Conservation (phyloP, 2,797 vertebrate species). For the Clarias pachynema region DNA sequence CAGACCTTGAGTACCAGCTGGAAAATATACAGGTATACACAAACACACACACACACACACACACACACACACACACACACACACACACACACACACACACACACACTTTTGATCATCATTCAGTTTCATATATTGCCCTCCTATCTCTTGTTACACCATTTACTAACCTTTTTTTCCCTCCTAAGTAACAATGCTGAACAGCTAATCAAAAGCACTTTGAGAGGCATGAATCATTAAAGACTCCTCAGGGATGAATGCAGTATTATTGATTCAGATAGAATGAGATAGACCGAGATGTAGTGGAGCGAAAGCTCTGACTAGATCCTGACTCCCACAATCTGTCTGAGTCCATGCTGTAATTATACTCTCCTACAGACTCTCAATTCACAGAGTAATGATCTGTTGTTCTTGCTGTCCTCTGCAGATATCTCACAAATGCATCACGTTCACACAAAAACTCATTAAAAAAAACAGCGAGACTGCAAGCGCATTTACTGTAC, state of each 20-base stretch:
- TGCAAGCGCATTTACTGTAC: background rate
- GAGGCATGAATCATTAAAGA: slow-evolving; percentile 31
- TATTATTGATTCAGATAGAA: slow-evolving; percentile 27
- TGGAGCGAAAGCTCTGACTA: slow-evolving; percentile 17
- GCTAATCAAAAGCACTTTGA: slow-evolving; percentile 28
- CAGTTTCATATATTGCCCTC: background rate
- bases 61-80: background rate
- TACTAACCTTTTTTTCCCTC: slow-evolving; percentile 1
- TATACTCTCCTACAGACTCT: slow-evolving; percentile 15
- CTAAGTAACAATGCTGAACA: slow-evolving; percentile 17
- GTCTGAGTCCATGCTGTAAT: slow-evolving; percentile 34
- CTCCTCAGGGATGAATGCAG: slow-evolving; percentile 32
- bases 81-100: background rate
- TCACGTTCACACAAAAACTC: background rate
- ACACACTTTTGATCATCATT: slow-evolving; percentile 2
- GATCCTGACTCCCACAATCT: slow-evolving; percentile 24
- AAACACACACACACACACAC: background rate
- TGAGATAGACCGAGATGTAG: background rate
- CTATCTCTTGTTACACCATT: slow-evolving; percentile 4
- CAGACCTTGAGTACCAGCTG: slow-evolving; percentile 91
- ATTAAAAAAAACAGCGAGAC: background rate
- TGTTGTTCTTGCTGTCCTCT: slow-evolving; percentile 14
- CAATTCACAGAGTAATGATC: slow-evolving; percentile 1
- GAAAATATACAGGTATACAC: slow-evolving; percentile 78
- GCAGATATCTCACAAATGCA: slow-evolving; percentile 7